Conservation (phyloP, 1,140 invertebrate genomes). For the Zaprionus vittiger region DNA sequence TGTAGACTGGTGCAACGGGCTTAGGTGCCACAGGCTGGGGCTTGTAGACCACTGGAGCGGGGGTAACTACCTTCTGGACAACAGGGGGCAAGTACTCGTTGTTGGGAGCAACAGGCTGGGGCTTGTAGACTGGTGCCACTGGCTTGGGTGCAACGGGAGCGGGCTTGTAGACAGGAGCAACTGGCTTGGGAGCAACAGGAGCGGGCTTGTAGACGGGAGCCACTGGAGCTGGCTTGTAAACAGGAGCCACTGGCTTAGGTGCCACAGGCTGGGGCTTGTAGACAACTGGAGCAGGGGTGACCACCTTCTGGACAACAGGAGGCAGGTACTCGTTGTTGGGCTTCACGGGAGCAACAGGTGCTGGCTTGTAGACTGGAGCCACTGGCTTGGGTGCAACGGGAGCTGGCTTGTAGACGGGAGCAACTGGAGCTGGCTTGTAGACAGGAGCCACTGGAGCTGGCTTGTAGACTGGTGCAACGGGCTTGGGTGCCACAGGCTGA, state of each 20-base stretch:
- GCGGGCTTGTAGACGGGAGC: conserved; percentile 25
- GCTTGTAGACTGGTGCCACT: conserved; percentile 23
- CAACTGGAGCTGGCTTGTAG: background rate
- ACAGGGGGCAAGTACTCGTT: conserved; percentile 39
- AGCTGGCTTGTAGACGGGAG: conserved; percentile 20
- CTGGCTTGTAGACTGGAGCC: conserved; percentile 5
- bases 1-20: conserved; percentile 18
- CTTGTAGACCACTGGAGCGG: conserved; percentile 5
- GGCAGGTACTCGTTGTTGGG: conserved; percentile 41
- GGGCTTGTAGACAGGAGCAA: conserved; percentile 12
- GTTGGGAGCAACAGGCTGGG: conserved; percentile 22
- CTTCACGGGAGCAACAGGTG: background rate
- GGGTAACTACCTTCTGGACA: conserved; percentile 13
- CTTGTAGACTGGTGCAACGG: conserved; percentile 12
- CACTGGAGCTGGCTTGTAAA: conserved; percentile 23
- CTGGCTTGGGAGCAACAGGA: conserved; percentile 25
- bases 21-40: conserved; percentile 5
- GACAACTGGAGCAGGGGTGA: background rate
- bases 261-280: conserved; percentile 31
- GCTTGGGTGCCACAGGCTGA: conserved; percentile 6
- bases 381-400: conserved; percentile 29
- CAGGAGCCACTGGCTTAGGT: conserved; percentile 32
- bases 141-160: conserved; percentile 10
- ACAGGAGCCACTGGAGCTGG: conserved; percentile 27
- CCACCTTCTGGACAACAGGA: conserved; percentile 23